Conservation (phyloP, 2,888 invertebrate species). For the Aleiodes testaceus region DNA sequence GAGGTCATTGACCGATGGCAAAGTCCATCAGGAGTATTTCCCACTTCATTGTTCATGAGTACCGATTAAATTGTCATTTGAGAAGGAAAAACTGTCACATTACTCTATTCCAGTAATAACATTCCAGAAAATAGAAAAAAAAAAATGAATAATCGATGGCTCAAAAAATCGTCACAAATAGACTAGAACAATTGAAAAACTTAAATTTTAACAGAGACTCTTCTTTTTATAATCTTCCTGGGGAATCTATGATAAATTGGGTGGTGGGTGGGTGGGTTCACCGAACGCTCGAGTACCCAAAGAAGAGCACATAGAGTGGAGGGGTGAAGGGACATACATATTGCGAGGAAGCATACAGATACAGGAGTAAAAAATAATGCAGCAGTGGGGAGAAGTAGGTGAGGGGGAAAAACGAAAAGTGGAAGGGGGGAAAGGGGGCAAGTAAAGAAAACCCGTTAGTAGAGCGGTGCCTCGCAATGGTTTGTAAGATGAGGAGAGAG, state of each 20-base stretch:
- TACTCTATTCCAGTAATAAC: neutral
- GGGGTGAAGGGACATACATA: neutral
- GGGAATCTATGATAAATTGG: constrained; percentile 24
- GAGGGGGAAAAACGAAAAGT: neutral
- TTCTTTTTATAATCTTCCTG: constrained; percentile 14
- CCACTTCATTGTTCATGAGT: constrained; percentile 57
- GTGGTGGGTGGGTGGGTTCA: constrained; percentile 43
- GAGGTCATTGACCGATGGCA: constrained; percentile 68
- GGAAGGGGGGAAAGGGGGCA: constrained; percentile 70
- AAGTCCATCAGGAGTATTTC: constrained; percentile 58
- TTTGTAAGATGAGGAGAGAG: constrained; percentile 49
- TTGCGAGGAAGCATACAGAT: neutral
- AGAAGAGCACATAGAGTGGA: neutral
- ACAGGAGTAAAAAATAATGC: neutral
- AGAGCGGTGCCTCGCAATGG: constrained; percentile 67
- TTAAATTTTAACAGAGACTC: neutral
- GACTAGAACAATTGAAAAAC: neutral
- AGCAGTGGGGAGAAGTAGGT: neutral
- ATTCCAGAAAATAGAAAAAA: neutral
- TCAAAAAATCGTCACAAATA: too few species aligned
- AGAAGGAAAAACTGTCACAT: constrained; percentile 14
- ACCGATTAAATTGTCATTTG: constrained; percentile 3
- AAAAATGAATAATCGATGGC: neutral
- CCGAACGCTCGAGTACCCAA: constrained; percentile 36
- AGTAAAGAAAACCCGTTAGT: constrained; percentile 71